Percentiles rank a stretch among this genome's conserved stretches.
Evolutionary conservation across 2,888 invertebrate species (phyloP).

Genomic region (Volucella bombylans): DNA sequence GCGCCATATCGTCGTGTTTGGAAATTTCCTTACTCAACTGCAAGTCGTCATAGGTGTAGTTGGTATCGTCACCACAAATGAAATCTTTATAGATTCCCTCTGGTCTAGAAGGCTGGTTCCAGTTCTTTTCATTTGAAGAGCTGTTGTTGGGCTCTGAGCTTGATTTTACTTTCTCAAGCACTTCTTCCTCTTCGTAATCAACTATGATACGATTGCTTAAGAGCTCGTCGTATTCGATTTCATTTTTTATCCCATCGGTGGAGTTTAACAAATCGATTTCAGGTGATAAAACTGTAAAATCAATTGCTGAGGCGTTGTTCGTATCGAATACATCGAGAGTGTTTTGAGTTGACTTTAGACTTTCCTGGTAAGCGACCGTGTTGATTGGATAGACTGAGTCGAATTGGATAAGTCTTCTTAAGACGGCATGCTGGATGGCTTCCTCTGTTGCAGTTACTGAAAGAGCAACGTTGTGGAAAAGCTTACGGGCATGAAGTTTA

Average conservation of each 20-base stretch:
- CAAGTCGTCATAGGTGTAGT: constrained; percentile 45
- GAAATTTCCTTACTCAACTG: constrained; percentile 29
- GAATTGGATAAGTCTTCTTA: constrained; percentile 33
- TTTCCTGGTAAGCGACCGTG: neutral
- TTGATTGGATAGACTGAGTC: constrained; percentile 29
- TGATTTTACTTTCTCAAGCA: neutral
- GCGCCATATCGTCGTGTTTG: constrained; percentile 1
- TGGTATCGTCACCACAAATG: constrained; percentile 43
- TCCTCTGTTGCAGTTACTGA: constrained; percentile 46
- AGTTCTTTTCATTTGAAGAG: constrained; percentile 1
- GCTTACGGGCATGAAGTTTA: neutral
- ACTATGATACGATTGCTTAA: constrained; percentile 47
- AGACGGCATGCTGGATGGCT: constrained; percentile 42
- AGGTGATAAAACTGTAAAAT: constrained; percentile 39
- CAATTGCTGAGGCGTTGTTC: constrained; percentile 36
- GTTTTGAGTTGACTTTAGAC: constrained; percentile 7
- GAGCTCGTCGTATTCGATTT: constrained; percentile 54
- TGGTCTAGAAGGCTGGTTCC: constrained; percentile 15
- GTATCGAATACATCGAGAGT: constrained; percentile 43
- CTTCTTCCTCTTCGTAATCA: constrained; percentile 33
- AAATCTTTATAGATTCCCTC: constrained; percentile 53
- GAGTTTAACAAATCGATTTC: constrained; percentile 51
- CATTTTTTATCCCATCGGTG: constrained; percentile 17
- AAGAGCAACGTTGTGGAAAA: neutral
- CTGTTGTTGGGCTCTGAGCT: neutral